Evolutionary conservation across 2,113 vertebrate genomes (phyloP), one percentile per base, ranked within the genome.

Genomic region (Oenanthe melanoleuca): DNA sequence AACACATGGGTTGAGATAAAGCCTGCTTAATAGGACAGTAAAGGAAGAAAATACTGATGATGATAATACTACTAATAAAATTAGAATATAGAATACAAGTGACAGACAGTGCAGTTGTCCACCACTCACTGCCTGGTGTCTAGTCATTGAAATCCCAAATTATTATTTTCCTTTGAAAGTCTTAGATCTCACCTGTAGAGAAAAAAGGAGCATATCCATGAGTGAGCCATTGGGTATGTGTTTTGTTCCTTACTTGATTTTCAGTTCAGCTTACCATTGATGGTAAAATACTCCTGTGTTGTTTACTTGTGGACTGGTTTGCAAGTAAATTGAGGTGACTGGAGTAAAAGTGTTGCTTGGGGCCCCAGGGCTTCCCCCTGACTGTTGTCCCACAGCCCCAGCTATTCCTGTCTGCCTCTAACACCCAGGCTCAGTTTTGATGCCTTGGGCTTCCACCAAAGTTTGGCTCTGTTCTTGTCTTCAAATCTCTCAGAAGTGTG

Each of bases 181-280:
- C 38, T 55, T 64, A 44, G 17, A 34, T 34, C 7, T 89, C 50
- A 47, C 20, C 33, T 66, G 25, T 33, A 56, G 53, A 33, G 28
- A 55, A 64, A 56, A 78, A 81, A 74, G 21, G 44, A 89, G 24
- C 28, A 12, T 17, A 40, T 52, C 47, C 31, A 52, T 34, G 50
- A 80, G 40, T 22, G 80, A 88, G 69, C 37, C n/a, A 12, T 6
- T 49, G 45, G 8, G 23, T 59, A 5, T 31, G 67, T 89, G n/a
- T 38, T 91, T 73, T 86, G 29, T 77, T 93, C 45, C 25, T 88
- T 65, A n/a, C 28, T 45, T 31, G 28, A n/a, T 88, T 82, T 86
- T 75, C 23, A 65, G 33, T 77, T 92, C 55, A 73, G 15, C 37
- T 88, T 95, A 40, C 31, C 23, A 42, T 28, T 2, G 3, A 11